Conservation (phyloP, 2,113 vertebrate species). For the Trematomus loennbergii region DNA sequence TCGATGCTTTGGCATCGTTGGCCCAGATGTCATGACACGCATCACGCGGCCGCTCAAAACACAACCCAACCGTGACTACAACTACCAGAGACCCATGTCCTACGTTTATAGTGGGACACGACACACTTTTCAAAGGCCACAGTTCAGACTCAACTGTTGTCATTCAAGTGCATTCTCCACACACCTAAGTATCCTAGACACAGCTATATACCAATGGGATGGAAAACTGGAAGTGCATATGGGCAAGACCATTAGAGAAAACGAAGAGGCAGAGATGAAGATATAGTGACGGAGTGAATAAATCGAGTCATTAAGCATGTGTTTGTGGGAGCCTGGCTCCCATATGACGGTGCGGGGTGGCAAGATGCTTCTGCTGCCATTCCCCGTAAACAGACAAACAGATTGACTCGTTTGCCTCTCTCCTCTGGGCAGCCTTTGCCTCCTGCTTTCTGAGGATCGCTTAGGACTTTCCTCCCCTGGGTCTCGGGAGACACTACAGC, state of each 20-base stretch:
- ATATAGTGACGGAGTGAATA: conserved; percentile 88
- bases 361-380: conserved; percentile 89
- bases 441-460: conserved; percentile 74
- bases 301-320: conserved; percentile 99
- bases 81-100: conserved; percentile 10
- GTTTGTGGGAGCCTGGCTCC: conserved; percentile 95
- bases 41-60: conserved; percentile 32
- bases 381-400: conserved; percentile 97
- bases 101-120: not conserved
- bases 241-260: conserved; percentile 93
- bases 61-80: conserved; percentile 13
- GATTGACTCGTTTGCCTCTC: conserved; percentile 96
- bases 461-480: conserved; percentile 52
- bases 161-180: not conserved
- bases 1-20: conserved; percentile 58
- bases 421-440: conserved; percentile 92
- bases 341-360: conserved; percentile 90
- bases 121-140: not conserved
- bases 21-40: conserved; percentile 56
- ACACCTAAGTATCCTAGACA: not conserved
- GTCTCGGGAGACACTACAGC: conserved; percentile 40
- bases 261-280: conserved; percentile 81
- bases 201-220: conserved; percentile 10
- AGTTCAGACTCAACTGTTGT: not conserved
- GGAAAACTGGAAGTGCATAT: conserved; percentile 88